Conservation (phyloP, 37 sponge, comb jelly and placozoan species). For the Axinella damicornis region DNA sequence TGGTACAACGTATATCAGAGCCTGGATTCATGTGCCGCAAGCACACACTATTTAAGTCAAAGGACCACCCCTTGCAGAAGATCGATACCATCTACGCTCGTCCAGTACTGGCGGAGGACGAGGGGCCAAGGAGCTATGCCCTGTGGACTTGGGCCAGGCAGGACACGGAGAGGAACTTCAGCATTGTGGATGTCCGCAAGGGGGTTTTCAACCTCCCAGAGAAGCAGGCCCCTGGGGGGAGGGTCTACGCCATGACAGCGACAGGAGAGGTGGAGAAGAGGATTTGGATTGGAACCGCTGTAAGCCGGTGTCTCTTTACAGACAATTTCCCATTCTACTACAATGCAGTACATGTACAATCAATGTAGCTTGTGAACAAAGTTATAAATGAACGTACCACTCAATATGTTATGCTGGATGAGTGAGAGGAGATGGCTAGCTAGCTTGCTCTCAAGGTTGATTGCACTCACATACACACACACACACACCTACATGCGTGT, state of each 20-base stretch:
- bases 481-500: not conserved
- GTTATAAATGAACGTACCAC: too few species aligned
- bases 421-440: too few species aligned
- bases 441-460: too few species aligned
- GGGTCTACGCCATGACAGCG: slow-evolving; percentile 85
- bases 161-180: slow-evolving; percentile 74
- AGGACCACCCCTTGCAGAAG: slow-evolving; percentile 78
- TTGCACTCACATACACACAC: not conserved
- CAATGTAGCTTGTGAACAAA: too few species aligned
- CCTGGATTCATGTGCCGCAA: slow-evolving; percentile 84
- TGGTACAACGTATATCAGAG: slow-evolving; percentile 52
- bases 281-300: slow-evolving; percentile 86
- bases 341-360: too few species aligned
- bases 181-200: slow-evolving; percentile 70
- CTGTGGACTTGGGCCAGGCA: slow-evolving; percentile 84
- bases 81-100: slow-evolving; percentile 72
- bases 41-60: slow-evolving; percentile 58
- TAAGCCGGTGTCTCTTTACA: too few species aligned
- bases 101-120: slow-evolving; percentile 51
- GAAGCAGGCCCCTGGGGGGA: slow-evolving; percentile 72
- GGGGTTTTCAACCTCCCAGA: slow-evolving; percentile 77
- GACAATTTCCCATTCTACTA: not conserved
- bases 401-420: not conserved
- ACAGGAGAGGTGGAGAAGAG: slow-evolving; percentile 87
- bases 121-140: slow-evolving; percentile 39